Evolutionary conservation across 2,797 vertebrate species (phyloP).

Genomic region (Leucoraja ocellata): DNA sequence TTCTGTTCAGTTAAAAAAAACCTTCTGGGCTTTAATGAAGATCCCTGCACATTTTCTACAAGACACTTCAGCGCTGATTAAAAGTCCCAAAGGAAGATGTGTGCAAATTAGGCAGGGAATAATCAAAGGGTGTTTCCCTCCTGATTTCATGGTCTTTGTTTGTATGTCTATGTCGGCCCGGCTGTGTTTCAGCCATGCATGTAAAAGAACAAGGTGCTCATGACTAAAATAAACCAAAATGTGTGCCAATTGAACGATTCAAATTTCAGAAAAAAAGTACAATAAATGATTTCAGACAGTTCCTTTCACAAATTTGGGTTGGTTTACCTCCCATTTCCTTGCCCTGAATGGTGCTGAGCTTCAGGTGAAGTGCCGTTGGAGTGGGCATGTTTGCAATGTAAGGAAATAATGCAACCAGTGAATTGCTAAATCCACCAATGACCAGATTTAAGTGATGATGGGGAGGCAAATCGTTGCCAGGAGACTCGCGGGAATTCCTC

Average conservation of each 20-base stretch:
- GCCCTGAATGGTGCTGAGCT: too few relatives aligned
- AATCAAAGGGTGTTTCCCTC: background rate
- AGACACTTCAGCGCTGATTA: conserved; percentile 20
- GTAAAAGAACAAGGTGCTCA: background rate
- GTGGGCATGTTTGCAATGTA: too few relatives aligned
- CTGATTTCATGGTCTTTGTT: background rate
- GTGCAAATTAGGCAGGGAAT: conserved; percentile 18
- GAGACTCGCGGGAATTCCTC: background rate
- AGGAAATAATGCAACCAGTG: background rate
- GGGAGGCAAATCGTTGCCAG: background rate
- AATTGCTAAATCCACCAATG: background rate
- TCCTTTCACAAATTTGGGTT: too few relatives aligned
- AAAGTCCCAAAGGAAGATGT: conserved; percentile 8
- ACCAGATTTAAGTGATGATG: background rate
- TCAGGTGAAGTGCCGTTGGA: too few relatives aligned
- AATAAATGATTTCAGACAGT: background rate
- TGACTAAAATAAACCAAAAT: background rate
- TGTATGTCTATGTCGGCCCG: background rate
- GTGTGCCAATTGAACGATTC: background rate
- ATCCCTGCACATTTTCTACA: conserved; percentile 14
- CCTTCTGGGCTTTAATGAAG: conserved; percentile 10
- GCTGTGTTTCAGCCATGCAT: background rate
- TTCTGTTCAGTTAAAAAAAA: background rate
- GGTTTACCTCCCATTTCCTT: too few relatives aligned
- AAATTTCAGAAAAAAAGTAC: background rate